Base-by-base conservation (phyloP, 2,888 invertebrate genomes). In the Calameuta filiformis region DNA sequence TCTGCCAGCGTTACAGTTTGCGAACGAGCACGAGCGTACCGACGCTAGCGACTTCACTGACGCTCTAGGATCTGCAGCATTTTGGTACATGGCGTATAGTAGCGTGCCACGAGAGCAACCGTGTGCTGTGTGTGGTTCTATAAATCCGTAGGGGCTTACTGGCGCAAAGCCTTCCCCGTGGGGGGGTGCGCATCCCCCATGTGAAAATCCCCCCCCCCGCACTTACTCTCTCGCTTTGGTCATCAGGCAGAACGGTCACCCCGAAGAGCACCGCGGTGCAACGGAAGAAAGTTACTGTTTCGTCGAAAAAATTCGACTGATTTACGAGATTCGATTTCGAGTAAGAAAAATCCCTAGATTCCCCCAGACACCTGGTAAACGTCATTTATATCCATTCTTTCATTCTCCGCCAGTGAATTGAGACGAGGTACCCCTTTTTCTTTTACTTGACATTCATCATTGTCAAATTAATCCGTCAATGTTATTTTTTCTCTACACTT, bases 91-190 rank as follows among this genome's bases (percentile, higher is more conserved):
- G 37, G 88, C 87, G 85, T 88, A 87, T 87, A 87, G 87, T 86
- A 87, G 87, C 86, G 85, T 77, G 79, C 79, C 35, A 33, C 69
- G 81, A 76, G 82, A 86, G 84, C 84, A 83, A 82, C 82, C 37
- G 75, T 79, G 83, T 83, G 87, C 87, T 89, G 89, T 89, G 90
- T 91, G 91, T 89, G 91, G 92, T 92, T 92, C 90, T 87, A 90
- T 90, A 90, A 90, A 90, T 90, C 89, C 89, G 88, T 83, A 83
- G 85, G 87, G 85, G 90, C 88, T 92, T 92, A 92, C 90, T 89
- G 90, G 89, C 90, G 89, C 92, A 92, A 92, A 92, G 92, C 92
- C 92, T 92, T 90, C 90, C 91, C 89, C 87, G 89, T 89, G 85
- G 86, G 86, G 86, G 33, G 86, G 80, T 88, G 86, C 87, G 85